These are phyloP conservation scores for Entosphenus tridentatus DNA, from an alignment of 2,113 vertebrate genomes.

Conservation along the genomic window DNA sequence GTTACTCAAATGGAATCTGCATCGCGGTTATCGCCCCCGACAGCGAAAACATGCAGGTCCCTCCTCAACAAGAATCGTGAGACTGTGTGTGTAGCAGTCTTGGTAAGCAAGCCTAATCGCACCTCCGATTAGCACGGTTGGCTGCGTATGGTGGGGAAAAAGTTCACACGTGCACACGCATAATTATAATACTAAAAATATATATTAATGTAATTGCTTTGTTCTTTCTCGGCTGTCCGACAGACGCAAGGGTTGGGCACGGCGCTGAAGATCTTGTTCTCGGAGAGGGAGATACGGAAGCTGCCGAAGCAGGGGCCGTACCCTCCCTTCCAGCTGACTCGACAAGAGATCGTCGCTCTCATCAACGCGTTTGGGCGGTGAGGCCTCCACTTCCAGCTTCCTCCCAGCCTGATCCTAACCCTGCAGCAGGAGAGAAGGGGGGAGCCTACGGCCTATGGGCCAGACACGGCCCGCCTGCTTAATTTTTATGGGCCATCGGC, in stretches of 20 bases:
- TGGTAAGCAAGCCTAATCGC: not conserved
- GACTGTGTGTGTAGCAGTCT: not conserved
- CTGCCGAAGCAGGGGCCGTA: conserved; percentile 31
- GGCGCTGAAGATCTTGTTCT: conserved; percentile 66
- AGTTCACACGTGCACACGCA: too few relatives aligned
- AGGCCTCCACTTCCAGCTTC: not conserved
- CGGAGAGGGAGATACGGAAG: conserved; percentile 47
- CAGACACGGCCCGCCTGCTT: not conserved
- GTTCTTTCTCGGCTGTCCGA: conserved; percentile 6
- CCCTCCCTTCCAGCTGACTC: conserved; percentile 56
- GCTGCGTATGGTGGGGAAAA: too few relatives aligned
- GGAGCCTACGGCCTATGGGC: not conserved
- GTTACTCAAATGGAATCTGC: too few relatives aligned
- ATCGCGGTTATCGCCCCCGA: too few relatives aligned
- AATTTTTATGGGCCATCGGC: conserved; percentile 9
- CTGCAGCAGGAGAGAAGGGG: not conserved
- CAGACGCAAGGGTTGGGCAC: conserved; percentile 82
- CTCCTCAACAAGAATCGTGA: not conserved
- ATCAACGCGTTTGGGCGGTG: conserved; percentile 79
- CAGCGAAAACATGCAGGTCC: too few relatives aligned
- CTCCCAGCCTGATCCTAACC: conserved; percentile 8
- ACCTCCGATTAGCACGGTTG: too few relatives aligned
- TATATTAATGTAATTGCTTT: too few relatives aligned
- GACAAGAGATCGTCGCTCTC: conserved; percentile 67
- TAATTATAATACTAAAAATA: too few relatives aligned